Evolutionary conservation across 2,888 invertebrate species (phyloP).

Genomic region (Calliopum simillimum): DNA sequence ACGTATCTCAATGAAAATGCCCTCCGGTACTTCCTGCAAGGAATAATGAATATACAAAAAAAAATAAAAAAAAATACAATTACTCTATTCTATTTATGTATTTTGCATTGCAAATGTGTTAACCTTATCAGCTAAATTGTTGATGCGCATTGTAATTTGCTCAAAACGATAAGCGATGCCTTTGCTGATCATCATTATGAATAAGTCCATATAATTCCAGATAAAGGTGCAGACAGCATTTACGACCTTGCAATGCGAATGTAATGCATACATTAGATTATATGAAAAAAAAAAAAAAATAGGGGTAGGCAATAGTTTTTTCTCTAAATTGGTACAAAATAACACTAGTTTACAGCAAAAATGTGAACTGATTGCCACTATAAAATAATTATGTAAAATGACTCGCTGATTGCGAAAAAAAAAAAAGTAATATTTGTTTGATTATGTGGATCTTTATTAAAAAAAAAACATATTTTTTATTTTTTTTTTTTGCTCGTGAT

Average conservation of each 20-base stretch:
- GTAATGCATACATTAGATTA: slow-evolving; percentile 2
- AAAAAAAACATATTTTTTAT: too few species aligned
- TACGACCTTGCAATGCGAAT: slow-evolving; percentile 44
- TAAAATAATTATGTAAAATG: too few species aligned
- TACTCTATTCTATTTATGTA: not conserved
- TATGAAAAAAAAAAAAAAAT: not conserved
- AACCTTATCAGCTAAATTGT: slow-evolving; percentile 54
- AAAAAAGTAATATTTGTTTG: too few species aligned
- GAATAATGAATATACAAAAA: slow-evolving; percentile 12
- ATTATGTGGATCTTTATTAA: too few species aligned
- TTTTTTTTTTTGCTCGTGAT: too few species aligned
- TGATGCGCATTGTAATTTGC: slow-evolving; percentile 70
- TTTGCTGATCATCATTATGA: slow-evolving; percentile 78
- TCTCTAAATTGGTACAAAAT: not conserved
- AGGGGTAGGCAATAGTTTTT: not conserved
- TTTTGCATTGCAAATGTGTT: slow-evolving; percentile 27
- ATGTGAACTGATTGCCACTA: too few species aligned
- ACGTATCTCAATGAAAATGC: slow-evolving; percentile 74
- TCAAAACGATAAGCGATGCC: slow-evolving; percentile 76
- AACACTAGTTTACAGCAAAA: too few species aligned
- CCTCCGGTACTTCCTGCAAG: slow-evolving; percentile 57
- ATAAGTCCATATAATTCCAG: slow-evolving; percentile 81
- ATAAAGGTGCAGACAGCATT: slow-evolving; percentile 70
- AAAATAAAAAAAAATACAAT: slow-evolving; percentile 25
- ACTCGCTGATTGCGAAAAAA: too few species aligned